A percentile compares a stretch with the other conserved stretches of the same genome.
phyloP scores from a whole-genome alignment of 2,797 vertebrate genomes.

The Pseudocheirus occidentalis region DNA sequence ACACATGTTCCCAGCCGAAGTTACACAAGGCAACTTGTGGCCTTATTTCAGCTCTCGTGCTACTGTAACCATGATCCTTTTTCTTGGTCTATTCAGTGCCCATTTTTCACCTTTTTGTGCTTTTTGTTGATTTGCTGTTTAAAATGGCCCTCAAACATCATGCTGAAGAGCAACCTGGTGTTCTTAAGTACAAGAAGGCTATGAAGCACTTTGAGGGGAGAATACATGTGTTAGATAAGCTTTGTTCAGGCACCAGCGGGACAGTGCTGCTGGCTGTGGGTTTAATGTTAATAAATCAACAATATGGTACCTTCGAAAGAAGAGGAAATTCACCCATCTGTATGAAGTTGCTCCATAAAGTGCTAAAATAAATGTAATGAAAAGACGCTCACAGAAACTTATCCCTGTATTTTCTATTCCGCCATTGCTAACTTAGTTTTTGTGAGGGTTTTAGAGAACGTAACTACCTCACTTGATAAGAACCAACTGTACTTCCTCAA shows the following conservation, averaged over 20 bases:
- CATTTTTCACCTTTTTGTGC: neutral
- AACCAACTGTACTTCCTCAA: conserved; percentile 40
- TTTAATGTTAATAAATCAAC: neutral
- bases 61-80: neutral
- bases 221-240: neutral
- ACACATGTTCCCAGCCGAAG: neutral
- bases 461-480: neutral
- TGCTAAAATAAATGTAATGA: neutral
- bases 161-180: neutral
- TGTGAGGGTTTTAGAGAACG: neutral
- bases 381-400: neutral
- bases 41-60: neutral
- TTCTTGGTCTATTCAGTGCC: neutral
- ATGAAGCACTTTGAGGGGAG: neutral
- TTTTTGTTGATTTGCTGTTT: neutral
- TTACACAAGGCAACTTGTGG: neutral
- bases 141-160: neutral
- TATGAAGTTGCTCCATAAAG: neutral
- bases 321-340: neutral
- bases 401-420: neutral
- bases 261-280: neutral
- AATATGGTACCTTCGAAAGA: neutral
- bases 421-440: neutral
- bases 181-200: neutral
- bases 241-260: neutral